Evolutionary conservation across 2,797 vertebrate genomes (phyloP).

Genomic region (Gambelia wislizenii): DNA sequence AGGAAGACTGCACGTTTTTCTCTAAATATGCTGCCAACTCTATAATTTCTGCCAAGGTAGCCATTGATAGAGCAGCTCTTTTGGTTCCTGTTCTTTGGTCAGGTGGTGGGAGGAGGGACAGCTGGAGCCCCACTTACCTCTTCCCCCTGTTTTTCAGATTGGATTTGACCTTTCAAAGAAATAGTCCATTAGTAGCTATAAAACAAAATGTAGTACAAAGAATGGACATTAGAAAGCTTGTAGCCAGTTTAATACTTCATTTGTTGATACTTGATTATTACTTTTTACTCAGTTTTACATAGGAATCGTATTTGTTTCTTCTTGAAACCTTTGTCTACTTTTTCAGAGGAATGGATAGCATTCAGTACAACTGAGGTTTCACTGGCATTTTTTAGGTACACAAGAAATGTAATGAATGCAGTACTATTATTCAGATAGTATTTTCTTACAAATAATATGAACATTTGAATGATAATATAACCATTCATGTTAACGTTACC

Average conservation of each 20-base stretch:
- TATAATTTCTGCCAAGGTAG: neutral
- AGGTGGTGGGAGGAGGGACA: neutral
- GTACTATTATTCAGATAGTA: neutral
- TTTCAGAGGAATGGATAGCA: neutral
- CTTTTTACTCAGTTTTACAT: neutral
- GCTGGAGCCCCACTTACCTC: neutral
- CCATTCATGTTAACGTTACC: neutral
- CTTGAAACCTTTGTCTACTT: neutral
- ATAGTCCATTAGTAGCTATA: neutral
- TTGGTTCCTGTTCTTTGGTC: neutral
- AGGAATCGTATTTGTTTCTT: neutral
- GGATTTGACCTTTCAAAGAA: neutral
- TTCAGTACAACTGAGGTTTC: neutral
- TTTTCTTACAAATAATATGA: neutral
- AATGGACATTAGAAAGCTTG: neutral
- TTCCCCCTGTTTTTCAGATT: too few relatives aligned
- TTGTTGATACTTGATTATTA: neutral
- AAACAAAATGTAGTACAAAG: neutral
- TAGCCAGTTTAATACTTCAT: neutral
- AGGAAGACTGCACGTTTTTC: neutral
- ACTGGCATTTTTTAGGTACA: neutral
- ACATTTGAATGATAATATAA: neutral
- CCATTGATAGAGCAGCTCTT: neutral
- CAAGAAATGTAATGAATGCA: neutral
- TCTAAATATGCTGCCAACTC: neutral